phyloP scores from a whole-genome alignment of 2,113 vertebrate genomes.

The Mustelus asterias region DNA sequence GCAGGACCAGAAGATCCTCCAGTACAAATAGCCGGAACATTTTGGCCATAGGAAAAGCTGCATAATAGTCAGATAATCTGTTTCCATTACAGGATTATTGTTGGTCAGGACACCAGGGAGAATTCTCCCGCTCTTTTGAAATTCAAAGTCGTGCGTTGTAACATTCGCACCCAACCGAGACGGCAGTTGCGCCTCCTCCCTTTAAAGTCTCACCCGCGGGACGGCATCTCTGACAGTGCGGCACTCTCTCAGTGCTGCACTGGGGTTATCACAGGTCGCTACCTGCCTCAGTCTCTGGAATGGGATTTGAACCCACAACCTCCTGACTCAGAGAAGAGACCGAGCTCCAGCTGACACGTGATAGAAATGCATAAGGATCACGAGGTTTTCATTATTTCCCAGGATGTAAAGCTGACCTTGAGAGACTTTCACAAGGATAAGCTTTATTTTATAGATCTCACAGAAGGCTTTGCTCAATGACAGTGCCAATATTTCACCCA shows the following conservation, averaged over 20 bases:
- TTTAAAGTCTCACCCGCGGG: background rate
- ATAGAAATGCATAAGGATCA: background rate
- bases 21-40: no score
- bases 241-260: background rate
- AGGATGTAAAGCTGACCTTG: background rate
- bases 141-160: background rate
- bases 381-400: background rate
- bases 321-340: background rate
- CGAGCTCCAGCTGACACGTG: background rate
- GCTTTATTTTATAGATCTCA: background rate
- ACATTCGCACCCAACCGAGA: background rate
- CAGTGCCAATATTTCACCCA: background rate
- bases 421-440: background rate
- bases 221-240: background rate
- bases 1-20: no score
- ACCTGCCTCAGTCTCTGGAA: background rate
- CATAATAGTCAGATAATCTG: background rate
- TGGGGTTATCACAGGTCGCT: background rate
- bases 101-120: background rate
- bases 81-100: background rate
- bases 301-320: background rate
- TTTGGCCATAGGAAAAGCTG: no score
- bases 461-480: background rate
- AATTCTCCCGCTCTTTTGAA: background rate
- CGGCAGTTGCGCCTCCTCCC: background rate